Base-by-base conservation (phyloP, 2,888 invertebrate species). In the Mactromeris polynyma region DNA sequence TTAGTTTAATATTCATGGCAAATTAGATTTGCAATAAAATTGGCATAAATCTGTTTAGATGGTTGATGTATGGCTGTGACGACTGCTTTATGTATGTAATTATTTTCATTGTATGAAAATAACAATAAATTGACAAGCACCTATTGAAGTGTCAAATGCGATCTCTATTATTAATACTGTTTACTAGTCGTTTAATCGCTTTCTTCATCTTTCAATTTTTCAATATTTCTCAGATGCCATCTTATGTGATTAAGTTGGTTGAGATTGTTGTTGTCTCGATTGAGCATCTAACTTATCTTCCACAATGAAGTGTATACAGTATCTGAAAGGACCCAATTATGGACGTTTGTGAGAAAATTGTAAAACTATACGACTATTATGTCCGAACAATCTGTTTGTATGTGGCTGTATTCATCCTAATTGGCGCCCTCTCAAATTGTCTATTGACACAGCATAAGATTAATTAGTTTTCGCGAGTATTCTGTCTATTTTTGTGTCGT, bases 1-100 rank as follows among this genome's bases (percentile, higher is more conserved):
- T 64, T n/a, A 3, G 64, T 80, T 79, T 58, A 40, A 64, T 64
- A 69, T 78, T 64, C 58, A 88, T 78, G 64, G 83, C 79, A 83
- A 89, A 85, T 85, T 69, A 86, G 54, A 64, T 73, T n/a, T 42
- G 80, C 36, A 85, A 78, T 83, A 83, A 85, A 89, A 86, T 38
- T 31, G 46, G 19, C 46, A 78, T 85, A 40, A 88, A 79, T 40
- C 31, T 51, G 38, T 31, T 26, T 26, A 64, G 26, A n/a, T 64
- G 1, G n/a, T 4, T 79, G 82, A 85, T 79, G 82, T 51, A 81
- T 58, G 19, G 26, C 77, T 1, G 69, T 46, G 77, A 85, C 84
- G 42, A 73, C 33, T 36, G n/a, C 46, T 81, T 40, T 73, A 81
- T 81, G 81, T 36, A 73, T 85, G 88, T 82, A 85, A 85, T 88